A percentile compares a stretch with the other conserved stretches of the same genome.
Conservation (phyloP, 2,113 vertebrate genomes). For the Haemorhous mexicanus region DNA sequence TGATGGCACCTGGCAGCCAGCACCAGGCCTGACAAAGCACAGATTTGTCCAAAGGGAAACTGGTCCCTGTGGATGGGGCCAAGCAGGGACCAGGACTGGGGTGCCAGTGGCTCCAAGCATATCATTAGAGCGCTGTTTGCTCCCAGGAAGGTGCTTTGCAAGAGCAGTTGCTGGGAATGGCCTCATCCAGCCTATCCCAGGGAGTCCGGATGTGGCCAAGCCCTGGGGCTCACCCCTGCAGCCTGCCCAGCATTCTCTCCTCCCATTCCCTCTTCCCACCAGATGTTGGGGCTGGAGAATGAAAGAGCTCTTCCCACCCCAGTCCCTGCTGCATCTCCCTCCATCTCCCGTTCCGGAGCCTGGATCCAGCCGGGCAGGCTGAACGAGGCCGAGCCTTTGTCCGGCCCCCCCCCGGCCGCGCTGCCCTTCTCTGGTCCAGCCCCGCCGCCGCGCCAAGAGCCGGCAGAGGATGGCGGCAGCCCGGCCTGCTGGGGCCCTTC, state of each 20-base stretch:
- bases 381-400: constrained; percentile 35
- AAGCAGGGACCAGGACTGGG: accelerated
- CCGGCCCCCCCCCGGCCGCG: not conserved
- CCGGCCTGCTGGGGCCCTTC: not conserved
- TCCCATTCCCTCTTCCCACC: constrained; percentile 9
- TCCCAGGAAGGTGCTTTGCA: not conserved
- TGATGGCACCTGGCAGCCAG: accelerated
- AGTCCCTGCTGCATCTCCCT: not conserved
- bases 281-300: constrained; percentile 23
- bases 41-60: not conserved
- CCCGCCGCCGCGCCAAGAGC: constrained; percentile 5
- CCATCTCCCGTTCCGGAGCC: constrained; percentile 17
- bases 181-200: not conserved
- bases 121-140: accelerated
- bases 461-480: not conserved
- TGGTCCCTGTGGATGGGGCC: accelerated
- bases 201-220: not conserved
- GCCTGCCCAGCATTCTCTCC: not conserved
- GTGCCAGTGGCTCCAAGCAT: accelerated
- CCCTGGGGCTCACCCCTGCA: not conserved
- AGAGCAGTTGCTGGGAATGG: not conserved
- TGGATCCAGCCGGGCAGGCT: constrained; percentile 11
- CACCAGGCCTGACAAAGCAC: not conserved
- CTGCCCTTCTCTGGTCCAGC: constrained; percentile 34
- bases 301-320: not conserved